Conservation (phyloP, 2,888 invertebrate species). For the Poecilus cupreus region DNA sequence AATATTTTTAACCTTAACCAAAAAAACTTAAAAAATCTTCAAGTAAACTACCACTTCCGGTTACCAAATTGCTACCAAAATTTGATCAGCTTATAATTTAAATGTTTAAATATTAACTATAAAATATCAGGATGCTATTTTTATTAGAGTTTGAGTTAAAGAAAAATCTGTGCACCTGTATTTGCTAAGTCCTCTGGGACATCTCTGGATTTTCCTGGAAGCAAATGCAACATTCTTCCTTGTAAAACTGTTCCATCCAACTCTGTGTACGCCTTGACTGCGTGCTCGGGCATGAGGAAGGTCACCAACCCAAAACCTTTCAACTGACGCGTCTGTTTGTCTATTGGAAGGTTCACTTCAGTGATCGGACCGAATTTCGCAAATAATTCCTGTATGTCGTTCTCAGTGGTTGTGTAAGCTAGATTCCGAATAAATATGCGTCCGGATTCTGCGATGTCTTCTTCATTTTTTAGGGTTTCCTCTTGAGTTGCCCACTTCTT, state of each 20-base stretch:
- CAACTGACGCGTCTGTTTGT: conserved; percentile 84
- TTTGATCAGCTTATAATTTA: no score
- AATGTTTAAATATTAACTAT: no score
- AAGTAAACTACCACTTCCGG: no score
- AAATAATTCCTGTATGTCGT: conserved; percentile 88
- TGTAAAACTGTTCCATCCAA: conserved; percentile 94
- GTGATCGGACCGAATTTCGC: conserved; percentile 89
- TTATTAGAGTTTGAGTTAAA: no score
- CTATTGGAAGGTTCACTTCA: conserved; percentile 93
- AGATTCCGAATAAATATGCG: conserved; percentile 94
- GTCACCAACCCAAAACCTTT: conserved; percentile 97
- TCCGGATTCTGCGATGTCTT: conserved; percentile 91
- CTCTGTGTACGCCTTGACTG: conserved; percentile 89
- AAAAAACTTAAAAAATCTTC: no score
- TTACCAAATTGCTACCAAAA: no score
- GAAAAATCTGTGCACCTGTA: no score
- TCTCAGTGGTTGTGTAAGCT: conserved; percentile 89
- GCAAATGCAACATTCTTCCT: conserved; percentile 93
- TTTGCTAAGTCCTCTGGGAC: conserved; percentile 67
- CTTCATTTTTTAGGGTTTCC: conserved; percentile 81
- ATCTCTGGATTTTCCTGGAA: conserved; percentile 87
- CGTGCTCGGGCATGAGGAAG: conserved; percentile 96
- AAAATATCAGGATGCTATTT: no score
- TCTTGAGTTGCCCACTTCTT: conserved; percentile 79
- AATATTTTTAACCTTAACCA: no score